Evolutionary conservation across 2,888 invertebrate species (phyloP).

Genomic region (Neocrepidodera transversa): DNA sequence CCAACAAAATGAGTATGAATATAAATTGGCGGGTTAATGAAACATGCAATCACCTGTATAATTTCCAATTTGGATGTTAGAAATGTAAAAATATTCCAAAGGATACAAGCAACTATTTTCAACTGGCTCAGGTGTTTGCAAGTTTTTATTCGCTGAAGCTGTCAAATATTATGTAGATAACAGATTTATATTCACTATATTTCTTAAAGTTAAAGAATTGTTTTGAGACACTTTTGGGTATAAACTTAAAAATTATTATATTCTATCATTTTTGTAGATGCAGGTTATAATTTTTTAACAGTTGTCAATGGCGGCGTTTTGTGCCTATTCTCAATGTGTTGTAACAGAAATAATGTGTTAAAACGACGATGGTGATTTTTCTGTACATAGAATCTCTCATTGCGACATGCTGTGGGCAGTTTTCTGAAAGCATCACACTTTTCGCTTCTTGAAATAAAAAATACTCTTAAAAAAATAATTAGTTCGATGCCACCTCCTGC

Average conservation of each 20-base stretch:
- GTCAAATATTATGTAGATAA: too few relatives aligned
- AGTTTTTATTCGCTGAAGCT: too few relatives aligned
- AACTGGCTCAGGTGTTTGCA: too few relatives aligned
- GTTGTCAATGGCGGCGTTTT: constrained; percentile 55
- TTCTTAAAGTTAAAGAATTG: too few relatives aligned
- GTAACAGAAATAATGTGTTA: constrained; percentile 39
- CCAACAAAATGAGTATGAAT: too few relatives aligned
- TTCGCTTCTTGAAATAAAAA: constrained; percentile 3
- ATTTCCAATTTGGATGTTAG: too few relatives aligned
- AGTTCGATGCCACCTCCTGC: constrained; percentile 50
- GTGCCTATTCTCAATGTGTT: constrained; percentile 54
- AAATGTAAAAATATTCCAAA: too few relatives aligned
- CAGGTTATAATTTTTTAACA: constrained; percentile 24
- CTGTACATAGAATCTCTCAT: constrained; percentile 41
- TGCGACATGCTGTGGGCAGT: constrained; percentile 52
- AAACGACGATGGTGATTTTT: constrained; percentile 19
- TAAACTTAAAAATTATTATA: constrained; percentile 13
- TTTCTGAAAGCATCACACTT: constrained; percentile 38
- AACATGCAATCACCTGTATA: too few relatives aligned
- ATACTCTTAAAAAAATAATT: constrained; percentile 5
- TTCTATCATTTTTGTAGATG: constrained; percentile 11
- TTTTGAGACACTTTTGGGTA: background rate
- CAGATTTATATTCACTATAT: too few relatives aligned
- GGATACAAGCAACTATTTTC: too few relatives aligned
- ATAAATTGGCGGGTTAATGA: too few relatives aligned